Conservation (phyloP, 2,888 invertebrate species). For the Nebria salina region DNA sequence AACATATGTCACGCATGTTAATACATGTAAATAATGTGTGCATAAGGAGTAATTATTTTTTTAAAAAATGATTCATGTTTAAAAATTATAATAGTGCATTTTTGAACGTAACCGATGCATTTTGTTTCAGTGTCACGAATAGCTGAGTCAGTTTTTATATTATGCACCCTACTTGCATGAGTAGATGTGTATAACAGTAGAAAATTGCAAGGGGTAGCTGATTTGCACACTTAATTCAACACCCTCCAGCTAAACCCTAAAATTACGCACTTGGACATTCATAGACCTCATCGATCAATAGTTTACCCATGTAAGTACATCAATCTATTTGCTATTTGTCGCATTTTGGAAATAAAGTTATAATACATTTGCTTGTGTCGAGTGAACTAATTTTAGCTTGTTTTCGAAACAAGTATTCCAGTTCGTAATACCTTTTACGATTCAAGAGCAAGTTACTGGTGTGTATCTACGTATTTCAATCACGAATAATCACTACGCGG, state of each 20-base stretch:
- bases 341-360: too few species aligned
- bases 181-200: neutral
- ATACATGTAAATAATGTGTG: too few species aligned
- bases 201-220: neutral
- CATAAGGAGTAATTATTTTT: too few species aligned
- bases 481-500: neutral
- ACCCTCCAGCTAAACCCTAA: neutral
- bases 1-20: neutral
- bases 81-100: too few species aligned
- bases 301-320: neutral
- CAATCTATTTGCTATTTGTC: too few species aligned
- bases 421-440: neutral
- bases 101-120: too few species aligned
- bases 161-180: neutral
- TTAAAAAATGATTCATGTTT: too few species aligned
- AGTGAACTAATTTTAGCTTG: neutral
- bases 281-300: neutral
- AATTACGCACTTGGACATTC: neutral
- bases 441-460: neutral
- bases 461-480: constrained; percentile 1
- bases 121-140: too few species aligned
- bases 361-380: too few species aligned
- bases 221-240: neutral
- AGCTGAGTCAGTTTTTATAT: neutral
- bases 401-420: neutral